Conservation (phyloP, 2,113 vertebrate genomes). For the Rhinichthys klamathensis region DNA sequence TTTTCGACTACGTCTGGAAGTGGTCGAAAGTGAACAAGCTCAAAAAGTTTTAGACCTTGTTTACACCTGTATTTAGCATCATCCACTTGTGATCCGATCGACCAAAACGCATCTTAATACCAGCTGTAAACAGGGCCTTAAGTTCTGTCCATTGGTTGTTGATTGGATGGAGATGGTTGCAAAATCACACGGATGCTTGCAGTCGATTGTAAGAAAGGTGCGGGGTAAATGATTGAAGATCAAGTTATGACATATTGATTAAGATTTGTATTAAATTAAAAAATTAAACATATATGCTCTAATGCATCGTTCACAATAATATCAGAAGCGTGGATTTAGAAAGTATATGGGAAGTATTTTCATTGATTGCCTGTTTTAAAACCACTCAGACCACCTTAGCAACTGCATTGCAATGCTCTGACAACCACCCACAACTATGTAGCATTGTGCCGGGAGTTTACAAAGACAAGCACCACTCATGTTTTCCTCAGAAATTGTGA, state of each 20-base stretch:
- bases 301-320: not conserved
- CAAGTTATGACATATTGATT: not conserved
- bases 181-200: no score
- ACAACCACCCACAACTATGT: not conserved
- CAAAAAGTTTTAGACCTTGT: no score
- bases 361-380: not conserved
- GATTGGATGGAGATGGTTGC: not conserved
- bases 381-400: not conserved
- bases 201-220: no score
- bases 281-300: not conserved
- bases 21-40: no score
- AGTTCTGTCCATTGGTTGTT: not conserved
- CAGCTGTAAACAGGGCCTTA: no score
- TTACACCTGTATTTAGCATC: no score
- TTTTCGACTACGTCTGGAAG: no score
- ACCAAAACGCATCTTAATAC: no score
- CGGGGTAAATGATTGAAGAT: not conserved
- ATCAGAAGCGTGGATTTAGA: not conserved
- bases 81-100: no score
- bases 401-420: not conserved
- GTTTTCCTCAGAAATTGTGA: not conserved
- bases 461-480: not conserved
- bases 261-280: not conserved
- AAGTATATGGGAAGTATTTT: not conserved
- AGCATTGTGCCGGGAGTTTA: not conserved